Evolutionary conservation across 2,113 vertebrate genomes (phyloP).

Genomic region (Otolemur garnettii): DNA sequence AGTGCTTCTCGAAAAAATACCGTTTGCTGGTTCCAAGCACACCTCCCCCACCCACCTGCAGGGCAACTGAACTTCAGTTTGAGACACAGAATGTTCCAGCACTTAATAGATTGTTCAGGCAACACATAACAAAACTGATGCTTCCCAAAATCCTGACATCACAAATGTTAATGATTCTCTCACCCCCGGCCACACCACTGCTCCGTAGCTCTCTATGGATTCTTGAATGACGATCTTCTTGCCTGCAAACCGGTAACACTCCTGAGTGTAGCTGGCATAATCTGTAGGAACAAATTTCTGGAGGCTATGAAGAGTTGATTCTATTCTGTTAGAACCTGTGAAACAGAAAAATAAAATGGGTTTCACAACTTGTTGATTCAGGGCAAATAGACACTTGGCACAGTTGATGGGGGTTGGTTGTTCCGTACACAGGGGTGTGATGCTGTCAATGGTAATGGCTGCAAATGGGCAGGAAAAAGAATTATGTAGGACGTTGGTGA

Average conservation of each 20-base stretch:
- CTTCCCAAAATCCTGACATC: background rate
- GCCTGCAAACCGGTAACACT: constrained; percentile 85
- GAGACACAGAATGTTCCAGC: background rate
- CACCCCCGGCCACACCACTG: constrained; percentile 90
- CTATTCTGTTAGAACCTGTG: constrained; percentile 77
- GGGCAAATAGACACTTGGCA: fast-evolving
- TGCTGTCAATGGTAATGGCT: background rate
- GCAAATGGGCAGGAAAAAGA: background rate
- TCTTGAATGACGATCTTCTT: constrained; percentile 88
- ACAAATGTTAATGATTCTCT: background rate
- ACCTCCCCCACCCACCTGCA: fast-evolving
- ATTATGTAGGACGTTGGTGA: background rate
- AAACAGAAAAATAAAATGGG: constrained; percentile 15
- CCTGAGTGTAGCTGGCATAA: constrained; percentile 87
- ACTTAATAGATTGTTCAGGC: too few relatives aligned
- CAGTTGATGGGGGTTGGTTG: fast-evolving
- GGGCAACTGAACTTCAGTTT: fast-evolving
- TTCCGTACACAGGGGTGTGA: background rate
- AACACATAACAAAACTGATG: fast-evolving
- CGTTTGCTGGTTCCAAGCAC: background rate
- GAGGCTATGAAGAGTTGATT: constrained; percentile 77
- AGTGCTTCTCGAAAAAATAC: background rate
- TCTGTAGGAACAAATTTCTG: constrained; percentile 86
- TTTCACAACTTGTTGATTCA: background rate
- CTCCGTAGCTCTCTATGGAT: constrained; percentile 88